A percentile compares a stretch with the other conserved stretches of the same genome.
phyloP scores from a whole-genome alignment of 2,113 vertebrate species.

The Hemicordylus capensis region DNA sequence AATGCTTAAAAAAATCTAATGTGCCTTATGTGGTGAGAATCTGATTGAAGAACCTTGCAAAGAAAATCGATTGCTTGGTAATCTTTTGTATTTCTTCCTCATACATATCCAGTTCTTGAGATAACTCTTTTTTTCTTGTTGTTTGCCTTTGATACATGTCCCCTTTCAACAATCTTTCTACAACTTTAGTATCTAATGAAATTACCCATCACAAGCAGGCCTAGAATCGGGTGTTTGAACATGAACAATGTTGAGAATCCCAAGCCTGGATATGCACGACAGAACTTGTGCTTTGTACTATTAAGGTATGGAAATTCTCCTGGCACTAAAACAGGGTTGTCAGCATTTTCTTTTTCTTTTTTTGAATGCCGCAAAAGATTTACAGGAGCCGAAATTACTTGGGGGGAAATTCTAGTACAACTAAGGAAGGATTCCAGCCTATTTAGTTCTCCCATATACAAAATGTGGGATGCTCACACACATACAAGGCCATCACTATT shows the following conservation, averaged over 20 bases:
- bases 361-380: background rate
- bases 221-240: conserved; percentile 1
- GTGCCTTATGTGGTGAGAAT: background rate
- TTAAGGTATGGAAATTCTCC: conserved; percentile 7
- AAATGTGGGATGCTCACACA: background rate
- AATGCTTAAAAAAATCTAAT: background rate
- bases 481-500: too few relatives aligned
- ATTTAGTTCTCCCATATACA: background rate
- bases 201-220: background rate
- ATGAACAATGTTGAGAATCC: background rate
- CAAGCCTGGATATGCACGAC: background rate
- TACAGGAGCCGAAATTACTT: background rate
- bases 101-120: background rate
- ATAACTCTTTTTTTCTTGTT: background rate
- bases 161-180: background rate
- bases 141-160: background rate
- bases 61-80: background rate
- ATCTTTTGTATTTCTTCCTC: background rate
- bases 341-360: background rate
- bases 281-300: conserved; percentile 1
- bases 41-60: conserved; percentile 19
- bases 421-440: background rate
- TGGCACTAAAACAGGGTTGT: background rate
- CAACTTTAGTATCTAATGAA: conserved; percentile 3
- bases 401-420: background rate